Evolutionary conservation across 1,140 invertebrate genomes (phyloP).

Genomic region (Steinernema feltiae): DNA sequence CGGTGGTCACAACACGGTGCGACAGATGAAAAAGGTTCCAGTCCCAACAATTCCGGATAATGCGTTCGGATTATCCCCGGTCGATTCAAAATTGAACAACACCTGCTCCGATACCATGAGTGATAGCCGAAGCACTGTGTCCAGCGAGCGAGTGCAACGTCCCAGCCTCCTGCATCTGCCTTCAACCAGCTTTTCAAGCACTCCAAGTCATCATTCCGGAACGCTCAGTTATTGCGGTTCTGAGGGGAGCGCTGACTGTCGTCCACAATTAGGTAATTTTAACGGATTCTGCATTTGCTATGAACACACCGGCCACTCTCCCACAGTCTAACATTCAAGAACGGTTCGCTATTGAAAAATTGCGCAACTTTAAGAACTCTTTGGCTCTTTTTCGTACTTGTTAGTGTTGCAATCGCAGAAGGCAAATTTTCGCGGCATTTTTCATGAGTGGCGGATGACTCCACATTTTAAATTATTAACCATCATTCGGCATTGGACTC

Average conservation of each 20-base stretch:
- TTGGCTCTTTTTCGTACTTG: no score
- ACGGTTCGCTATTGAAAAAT: no score
- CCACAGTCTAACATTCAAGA: no score
- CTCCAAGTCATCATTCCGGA: background rate
- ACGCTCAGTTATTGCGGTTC: background rate
- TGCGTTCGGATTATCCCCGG: background rate
- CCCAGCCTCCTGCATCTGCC: background rate
- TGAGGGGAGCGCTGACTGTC: background rate
- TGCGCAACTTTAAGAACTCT: background rate
- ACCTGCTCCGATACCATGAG: conserved; percentile 4
- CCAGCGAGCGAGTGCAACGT: background rate
- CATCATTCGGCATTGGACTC: background rate
- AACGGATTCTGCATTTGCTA: no score
- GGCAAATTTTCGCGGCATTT: background rate
- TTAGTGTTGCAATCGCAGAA: background rate
- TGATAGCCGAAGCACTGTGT: background rate
- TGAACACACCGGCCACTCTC: no score
- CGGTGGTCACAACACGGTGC: background rate
- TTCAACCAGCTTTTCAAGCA: background rate
- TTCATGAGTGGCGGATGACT: background rate
- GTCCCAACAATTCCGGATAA: background rate
- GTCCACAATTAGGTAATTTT: background rate
- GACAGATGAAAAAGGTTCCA: background rate
- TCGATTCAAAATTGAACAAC: background rate
- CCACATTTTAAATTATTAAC: background rate